Evolutionary conservation across 2,797 vertebrate species (phyloP).

Genomic region (Artibeus jamaicensis): DNA sequence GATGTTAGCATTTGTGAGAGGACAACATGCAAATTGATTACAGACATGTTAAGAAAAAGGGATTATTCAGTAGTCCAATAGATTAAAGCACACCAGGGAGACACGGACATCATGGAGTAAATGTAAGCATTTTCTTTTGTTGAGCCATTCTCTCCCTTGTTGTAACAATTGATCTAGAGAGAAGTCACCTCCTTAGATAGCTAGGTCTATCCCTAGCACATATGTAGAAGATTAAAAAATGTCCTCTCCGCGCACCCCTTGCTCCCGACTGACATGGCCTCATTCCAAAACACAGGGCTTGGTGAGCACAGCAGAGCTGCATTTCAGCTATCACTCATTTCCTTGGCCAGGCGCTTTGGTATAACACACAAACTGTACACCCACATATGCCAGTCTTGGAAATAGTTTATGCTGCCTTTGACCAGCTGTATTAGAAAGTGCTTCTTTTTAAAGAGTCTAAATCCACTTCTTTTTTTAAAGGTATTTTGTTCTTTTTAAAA

Average conservation of each 20-base stretch:
- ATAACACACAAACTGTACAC: neutral
- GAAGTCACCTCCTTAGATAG: neutral
- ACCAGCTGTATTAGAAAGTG: neutral
- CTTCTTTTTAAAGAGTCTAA: neutral
- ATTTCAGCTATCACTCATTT: neutral
- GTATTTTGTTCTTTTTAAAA: no score
- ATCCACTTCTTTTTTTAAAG: neutral
- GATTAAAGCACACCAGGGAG: neutral
- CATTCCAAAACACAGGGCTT: neutral
- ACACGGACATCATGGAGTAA: neutral
- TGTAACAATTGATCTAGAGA: neutral
- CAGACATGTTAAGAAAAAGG: neutral
- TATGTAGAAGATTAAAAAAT: neutral
- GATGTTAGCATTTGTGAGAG: neutral
- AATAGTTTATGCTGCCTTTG: neutral
- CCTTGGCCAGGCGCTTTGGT: neutral
- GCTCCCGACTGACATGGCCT: neutral
- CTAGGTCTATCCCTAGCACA: neutral
- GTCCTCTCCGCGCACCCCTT: neutral
- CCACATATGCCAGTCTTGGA: neutral
- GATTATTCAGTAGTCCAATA: neutral
- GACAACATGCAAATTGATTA: neutral
- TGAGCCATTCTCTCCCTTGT: neutral
- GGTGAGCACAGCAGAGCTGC: neutral
- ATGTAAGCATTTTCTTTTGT: neutral